Evolutionary conservation across 1,140 invertebrate species (phyloP).

Genomic region (Sinonovacula constricta): DNA sequence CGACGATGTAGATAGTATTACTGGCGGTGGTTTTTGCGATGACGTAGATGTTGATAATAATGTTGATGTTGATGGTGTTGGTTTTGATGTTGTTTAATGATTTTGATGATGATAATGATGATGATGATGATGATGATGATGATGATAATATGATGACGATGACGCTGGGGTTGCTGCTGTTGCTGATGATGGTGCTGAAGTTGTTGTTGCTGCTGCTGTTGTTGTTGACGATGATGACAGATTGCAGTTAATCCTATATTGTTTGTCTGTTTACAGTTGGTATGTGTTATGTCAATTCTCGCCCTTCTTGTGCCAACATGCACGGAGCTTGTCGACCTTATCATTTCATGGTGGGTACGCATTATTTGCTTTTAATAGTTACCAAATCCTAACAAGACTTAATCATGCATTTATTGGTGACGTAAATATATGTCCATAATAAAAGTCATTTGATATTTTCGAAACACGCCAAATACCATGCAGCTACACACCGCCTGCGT

Average conservation of each 20-base stretch:
- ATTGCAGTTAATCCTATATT: background rate
- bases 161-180: background rate
- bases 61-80: too few species aligned
- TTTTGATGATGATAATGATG: too few species aligned
- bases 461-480: background rate
- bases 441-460: background rate
- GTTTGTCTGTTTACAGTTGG: slow-evolving; percentile 8
- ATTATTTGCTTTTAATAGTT: background rate
- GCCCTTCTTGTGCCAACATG: slow-evolving; percentile 32
- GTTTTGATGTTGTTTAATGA: too few species aligned
- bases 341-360: slow-evolving; percentile 24
- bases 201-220: background rate
- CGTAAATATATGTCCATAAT: background rate
- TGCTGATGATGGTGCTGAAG: background rate
- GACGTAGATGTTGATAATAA: too few species aligned
- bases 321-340: slow-evolving; percentile 7
- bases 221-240: background rate
- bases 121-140: too few species aligned
- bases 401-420: background rate
- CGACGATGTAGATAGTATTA: background rate
- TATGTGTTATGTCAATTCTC: slow-evolving; percentile 8
- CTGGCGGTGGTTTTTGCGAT: too few species aligned
- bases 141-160: background rate
- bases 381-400: background rate
- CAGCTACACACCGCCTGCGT: background rate